Conservation (phyloP, 2,888 invertebrate species). For the Pardosa pseudoannulata region DNA sequence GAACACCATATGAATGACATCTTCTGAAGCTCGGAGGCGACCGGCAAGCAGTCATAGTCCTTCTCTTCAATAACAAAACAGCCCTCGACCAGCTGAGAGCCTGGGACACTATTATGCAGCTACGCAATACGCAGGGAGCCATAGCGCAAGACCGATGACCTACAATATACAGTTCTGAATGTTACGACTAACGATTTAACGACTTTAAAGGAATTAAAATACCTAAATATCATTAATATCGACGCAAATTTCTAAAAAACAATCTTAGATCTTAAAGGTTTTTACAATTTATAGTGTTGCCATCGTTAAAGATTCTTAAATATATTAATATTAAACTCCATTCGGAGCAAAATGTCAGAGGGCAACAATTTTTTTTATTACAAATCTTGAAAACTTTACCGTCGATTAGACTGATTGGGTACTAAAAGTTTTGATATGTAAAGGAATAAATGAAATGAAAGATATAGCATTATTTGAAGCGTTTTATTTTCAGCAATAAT, state of each 20-base stretch:
- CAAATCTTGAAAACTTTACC: too few species aligned
- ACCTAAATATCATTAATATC: not conserved
- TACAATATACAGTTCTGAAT: conserved; percentile 27
- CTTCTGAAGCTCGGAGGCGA: conserved; percentile 47
- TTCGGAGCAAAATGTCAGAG: not conserved
- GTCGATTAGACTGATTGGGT: too few species aligned
- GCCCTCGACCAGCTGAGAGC: conserved; percentile 68
- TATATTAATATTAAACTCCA: not conserved
- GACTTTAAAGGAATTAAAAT: not conserved
- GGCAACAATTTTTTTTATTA: not conserved
- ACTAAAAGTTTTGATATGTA: too few species aligned
- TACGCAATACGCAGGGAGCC: conserved; percentile 70
- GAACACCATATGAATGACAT: conserved; percentile 67
- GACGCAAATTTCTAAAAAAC: not conserved
- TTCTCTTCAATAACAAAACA: conserved; percentile 51
- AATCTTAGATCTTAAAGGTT: not conserved
- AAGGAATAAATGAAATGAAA: too few species aligned
- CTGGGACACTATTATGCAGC: conserved; percentile 69
- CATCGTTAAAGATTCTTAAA: not conserved
- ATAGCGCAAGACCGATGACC: conserved; percentile 71
- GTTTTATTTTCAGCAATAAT: too few species aligned
- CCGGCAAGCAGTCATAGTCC: conserved; percentile 60
- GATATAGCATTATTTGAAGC: too few species aligned
- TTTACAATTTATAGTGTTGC: not conserved
- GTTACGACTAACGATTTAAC: not conserved